Evolutionary conservation across 2,888 invertebrate species (phyloP), one percentile per base, ranked within the genome.

Genomic region (Colostygia pectinataria): DNA sequence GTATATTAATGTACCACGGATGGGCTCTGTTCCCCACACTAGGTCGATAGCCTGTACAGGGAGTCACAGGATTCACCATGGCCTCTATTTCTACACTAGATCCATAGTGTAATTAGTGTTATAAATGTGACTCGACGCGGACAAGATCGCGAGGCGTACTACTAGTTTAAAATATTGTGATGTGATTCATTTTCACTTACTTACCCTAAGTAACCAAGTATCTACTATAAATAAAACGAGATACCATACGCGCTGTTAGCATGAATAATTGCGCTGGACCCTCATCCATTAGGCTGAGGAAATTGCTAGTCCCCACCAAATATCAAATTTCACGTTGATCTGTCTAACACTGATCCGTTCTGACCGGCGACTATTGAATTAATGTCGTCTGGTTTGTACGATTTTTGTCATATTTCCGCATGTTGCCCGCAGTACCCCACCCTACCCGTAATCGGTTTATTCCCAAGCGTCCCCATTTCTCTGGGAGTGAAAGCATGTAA

Each of bases 311-410:
- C 86, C 86, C 83, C 71, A 67, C 77, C 80, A 82, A 84, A 87
- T 88, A 90, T 90, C 89, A 83, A 80, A 85, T 89, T 83, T 87
- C 89, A 78, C 77, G 83, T 80, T 83, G 81, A 88, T 88, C 84
- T 82, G 74, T 70, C 80, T 83, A 83, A 83, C 84, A 77, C 77
- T 84, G 82, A 89, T 89, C 77, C 75, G 64, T 76, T 78, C 81
- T 73, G 88, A 83, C 80, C 73, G 75, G 81, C 76, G 80, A 82
- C 83, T 83, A 90, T 89, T 77, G 83, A 86, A 85, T 90, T 88
- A 85, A 71, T 74, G 77, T 77, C 86, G 82, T 83, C 87, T 87
- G 88, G 80, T 80, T 69, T 65, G 62, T 66, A 59, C 78, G 68
- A 82, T 87, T 90, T 90, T 88, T 87, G 81, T 74, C 83, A 86